These are phyloP conservation scores for Oscheius sp. DNA, from an alignment of 2,888 invertebrate genomes.

Conservation along the genomic window DNA sequence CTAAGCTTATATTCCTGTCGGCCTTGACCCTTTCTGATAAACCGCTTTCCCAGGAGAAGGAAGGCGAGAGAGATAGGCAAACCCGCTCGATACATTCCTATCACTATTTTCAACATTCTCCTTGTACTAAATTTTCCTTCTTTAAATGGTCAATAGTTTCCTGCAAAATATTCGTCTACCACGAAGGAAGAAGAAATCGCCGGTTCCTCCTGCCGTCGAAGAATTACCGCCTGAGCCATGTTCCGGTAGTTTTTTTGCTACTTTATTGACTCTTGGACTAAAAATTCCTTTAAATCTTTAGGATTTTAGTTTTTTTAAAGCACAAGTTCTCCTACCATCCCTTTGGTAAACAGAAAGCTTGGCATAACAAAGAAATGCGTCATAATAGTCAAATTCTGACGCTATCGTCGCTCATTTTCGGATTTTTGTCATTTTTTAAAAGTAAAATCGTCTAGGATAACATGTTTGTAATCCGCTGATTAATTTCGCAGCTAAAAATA, in stretches of 20 bases:
- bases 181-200: conserved; percentile 21
- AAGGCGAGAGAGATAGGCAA: not conserved
- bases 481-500: too few species aligned
- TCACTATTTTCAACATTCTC: conserved; percentile 14
- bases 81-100: not conserved
- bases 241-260: not conserved
- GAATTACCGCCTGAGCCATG: too few species aligned
- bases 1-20: not conserved
- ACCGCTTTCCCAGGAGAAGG: not conserved
- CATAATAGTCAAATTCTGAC: too few species aligned
- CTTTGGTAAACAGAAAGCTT: too few species aligned
- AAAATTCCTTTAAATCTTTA: too few species aligned
- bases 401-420: too few species aligned
- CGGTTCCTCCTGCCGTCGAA: not conserved
- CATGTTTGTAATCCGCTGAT: too few species aligned
- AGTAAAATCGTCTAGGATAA: too few species aligned
- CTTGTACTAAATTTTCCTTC: conserved; percentile 1
- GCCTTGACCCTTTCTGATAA: conserved; percentile 26
- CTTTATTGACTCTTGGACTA: not conserved
- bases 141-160: conserved; percentile 23
- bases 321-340: too few species aligned
- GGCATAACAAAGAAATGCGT: too few species aligned
- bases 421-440: too few species aligned
- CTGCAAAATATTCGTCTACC: conserved; percentile 30
- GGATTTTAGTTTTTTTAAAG: too few species aligned